Evolutionary conservation across 2,113 vertebrate genomes (phyloP).

Genomic region (Melanostigma gelatinosum): DNA sequence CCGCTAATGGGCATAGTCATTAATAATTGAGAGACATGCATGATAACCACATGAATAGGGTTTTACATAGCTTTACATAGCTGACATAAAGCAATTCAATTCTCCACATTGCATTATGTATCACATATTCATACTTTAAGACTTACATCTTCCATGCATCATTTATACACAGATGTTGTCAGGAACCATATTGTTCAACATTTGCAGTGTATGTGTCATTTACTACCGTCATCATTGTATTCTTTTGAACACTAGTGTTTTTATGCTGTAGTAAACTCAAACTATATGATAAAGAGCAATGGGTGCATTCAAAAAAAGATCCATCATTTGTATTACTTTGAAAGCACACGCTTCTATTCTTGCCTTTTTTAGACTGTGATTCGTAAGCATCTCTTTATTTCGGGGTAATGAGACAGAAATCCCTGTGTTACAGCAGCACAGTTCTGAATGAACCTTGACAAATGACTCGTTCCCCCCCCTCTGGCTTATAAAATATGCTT

Average conservation of each 20-base stretch:
- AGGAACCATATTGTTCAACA: neutral
- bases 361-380: neutral
- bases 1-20: slow-evolving; percentile 3
- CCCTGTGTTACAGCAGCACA: slow-evolving; percentile 10
- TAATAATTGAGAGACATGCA: slow-evolving; percentile 10
- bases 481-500: slow-evolving; percentile 33
- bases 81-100: neutral
- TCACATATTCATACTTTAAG: neutral
- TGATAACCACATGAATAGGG: neutral
- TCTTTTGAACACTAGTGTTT: neutral
- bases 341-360: neutral
- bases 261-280: neutral
- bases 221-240: neutral
- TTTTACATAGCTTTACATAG: neutral
- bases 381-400: slow-evolving; percentile 18
- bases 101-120: neutral
- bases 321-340: neutral
- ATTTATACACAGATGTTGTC: neutral
- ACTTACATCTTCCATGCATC: neutral
- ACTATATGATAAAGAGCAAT: neutral
- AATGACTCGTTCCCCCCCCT: slow-evolving; percentile 29
- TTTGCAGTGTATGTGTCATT: neutral
- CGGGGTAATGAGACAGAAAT: slow-evolving; percentile 28
- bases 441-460: slow-evolving; percentile 43
- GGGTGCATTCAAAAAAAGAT: neutral